Percentiles rank a stretch among this genome's conserved stretches.
Evolutionary conservation across 2,888 invertebrate genomes (phyloP).

Genomic region (Saturnia japonica): DNA sequence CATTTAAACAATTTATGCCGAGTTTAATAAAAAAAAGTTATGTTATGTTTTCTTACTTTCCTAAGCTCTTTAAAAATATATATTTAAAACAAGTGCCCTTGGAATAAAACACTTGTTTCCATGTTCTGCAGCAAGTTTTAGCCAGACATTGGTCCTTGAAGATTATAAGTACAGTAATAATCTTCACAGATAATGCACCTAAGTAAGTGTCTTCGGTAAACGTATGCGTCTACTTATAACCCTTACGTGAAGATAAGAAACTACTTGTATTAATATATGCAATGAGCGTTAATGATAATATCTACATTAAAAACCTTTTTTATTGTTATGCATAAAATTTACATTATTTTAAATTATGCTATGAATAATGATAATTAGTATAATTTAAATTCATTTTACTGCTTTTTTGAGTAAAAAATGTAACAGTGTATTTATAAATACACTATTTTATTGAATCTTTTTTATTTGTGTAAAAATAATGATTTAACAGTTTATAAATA

Average conservation of each 20-base stretch:
- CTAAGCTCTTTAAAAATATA: neutral
- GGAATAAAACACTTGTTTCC: conserved; percentile 11
- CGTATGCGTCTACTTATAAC: conserved; percentile 27
- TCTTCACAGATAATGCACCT: conserved; percentile 35
- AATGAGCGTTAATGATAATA: neutral
- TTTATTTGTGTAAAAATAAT: too few relatives aligned
- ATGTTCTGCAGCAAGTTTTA: conserved; percentile 15
- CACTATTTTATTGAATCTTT: too few relatives aligned
- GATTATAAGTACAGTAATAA: conserved; percentile 46
- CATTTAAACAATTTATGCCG: too few relatives aligned
- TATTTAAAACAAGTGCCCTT: conserved; percentile 16
- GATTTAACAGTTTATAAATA: too few relatives aligned
- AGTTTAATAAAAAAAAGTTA: too few relatives aligned
- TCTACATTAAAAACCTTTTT: neutral
- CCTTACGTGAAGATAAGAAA: conserved; percentile 22
- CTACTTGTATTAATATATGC: neutral
- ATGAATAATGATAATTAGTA: too few relatives aligned
- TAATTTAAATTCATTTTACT: too few relatives aligned
- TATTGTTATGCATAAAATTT: neutral
- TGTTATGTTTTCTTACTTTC: neutral
- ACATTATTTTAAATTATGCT: too few relatives aligned
- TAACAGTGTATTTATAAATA: too few relatives aligned
- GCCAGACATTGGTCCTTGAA: conserved; percentile 24
- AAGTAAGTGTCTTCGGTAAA: conserved; percentile 29
- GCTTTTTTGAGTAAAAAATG: too few relatives aligned